Percentiles rank a stretch among this genome's conserved stretches.
Evolutionary conservation across 2,113 vertebrate genomes (phyloP).

Genomic region (Hyperopisus bebe): DNA sequence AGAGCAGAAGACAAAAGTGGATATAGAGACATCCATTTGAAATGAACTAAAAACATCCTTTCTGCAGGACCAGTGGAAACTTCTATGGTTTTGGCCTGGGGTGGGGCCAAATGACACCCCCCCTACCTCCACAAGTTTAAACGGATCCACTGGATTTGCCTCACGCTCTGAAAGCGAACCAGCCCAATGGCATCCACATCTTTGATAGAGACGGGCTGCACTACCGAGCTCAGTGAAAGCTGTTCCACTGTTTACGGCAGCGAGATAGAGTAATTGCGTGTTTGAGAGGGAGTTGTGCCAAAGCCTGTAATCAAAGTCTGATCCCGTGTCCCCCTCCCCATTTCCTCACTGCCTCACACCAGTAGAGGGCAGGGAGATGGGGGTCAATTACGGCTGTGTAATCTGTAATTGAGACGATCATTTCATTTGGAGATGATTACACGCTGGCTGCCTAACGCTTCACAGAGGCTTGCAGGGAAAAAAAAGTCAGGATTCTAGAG

Average conservation of each 20-base stretch:
- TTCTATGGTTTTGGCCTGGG: background rate
- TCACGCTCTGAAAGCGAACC: background rate
- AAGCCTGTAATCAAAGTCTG: conserved; percentile 62
- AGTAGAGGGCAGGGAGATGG: conserved; percentile 39
- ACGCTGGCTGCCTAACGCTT: conserved; percentile 55
- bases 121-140: background rate
- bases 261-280: conserved; percentile 56
- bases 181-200: background rate
- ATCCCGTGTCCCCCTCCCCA: conserved; percentile 10
- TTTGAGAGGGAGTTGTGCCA: conserved; percentile 60
- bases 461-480: background rate
- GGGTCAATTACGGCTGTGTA: conserved; percentile 62
- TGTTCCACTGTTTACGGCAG: background rate
- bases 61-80: background rate
- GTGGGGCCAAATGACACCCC: background rate
- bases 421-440: conserved; percentile 69
- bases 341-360: background rate
- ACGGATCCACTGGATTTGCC: background rate
- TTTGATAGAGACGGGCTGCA: background rate
- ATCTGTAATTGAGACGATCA: conserved; percentile 69
- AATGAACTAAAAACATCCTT: background rate
- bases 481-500: background rate
- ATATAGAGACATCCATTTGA: background rate
- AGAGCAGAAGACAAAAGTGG: background rate
- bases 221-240: conserved; percentile 27